Evolutionary conservation across 2,113 vertebrate genomes (phyloP).

Genomic region (Rynchops niger): DNA sequence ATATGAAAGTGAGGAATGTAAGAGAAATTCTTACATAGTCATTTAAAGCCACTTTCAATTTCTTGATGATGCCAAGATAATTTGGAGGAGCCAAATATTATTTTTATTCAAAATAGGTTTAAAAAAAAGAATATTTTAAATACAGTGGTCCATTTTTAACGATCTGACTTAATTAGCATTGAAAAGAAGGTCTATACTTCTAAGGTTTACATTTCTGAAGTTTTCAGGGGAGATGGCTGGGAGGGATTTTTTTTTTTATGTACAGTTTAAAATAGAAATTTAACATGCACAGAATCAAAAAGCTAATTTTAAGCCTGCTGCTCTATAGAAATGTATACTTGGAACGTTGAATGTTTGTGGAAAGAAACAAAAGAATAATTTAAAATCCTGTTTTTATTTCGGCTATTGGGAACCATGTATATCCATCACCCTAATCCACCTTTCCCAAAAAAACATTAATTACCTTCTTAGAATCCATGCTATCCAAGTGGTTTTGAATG

Average conservation of each 20-base stretch:
- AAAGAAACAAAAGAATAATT: neutral
- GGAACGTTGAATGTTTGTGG: neutral
- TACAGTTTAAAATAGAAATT: neutral
- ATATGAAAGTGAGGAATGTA: neutral
- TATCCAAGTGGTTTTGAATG: slow-evolving; percentile 92
- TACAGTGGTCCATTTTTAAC: neutral
- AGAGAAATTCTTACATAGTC: neutral
- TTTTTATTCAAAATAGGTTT: neutral
- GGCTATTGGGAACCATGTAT: neutral
- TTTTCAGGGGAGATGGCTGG: fast-evolving
- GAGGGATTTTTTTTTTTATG: neutral
- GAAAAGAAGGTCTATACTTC: neutral
- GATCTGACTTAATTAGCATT: neutral
- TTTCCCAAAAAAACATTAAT: neutral
- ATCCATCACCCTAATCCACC: neutral
- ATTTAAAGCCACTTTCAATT: neutral
- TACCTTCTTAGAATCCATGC: slow-evolving; percentile 89
- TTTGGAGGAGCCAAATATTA: neutral
- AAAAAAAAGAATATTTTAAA: neutral
- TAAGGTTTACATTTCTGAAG: neutral
- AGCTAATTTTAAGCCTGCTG: neutral
- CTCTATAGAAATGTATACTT: neutral
- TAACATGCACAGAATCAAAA: neutral
- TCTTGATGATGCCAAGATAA: neutral
- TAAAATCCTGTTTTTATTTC: neutral